phyloP scores from a whole-genome alignment of 1,140 invertebrate species.

The Papilio machaon region DNA sequence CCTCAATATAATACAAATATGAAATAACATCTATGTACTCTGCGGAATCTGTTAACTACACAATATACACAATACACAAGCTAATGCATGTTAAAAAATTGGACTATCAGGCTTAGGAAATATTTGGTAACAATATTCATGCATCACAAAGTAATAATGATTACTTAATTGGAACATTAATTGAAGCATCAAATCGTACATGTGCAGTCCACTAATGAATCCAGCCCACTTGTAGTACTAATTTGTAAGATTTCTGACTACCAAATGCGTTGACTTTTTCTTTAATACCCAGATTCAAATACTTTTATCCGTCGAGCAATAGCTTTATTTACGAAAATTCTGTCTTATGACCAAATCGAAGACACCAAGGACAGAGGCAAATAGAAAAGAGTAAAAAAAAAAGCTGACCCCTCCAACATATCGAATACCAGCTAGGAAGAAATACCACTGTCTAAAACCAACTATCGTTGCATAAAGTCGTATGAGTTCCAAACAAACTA shows the following conservation, averaged over 20 bases:
- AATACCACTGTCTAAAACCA: too few species aligned
- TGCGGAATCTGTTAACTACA: neutral
- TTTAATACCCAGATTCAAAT: neutral
- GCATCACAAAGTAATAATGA: neutral
- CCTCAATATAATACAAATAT: conserved; percentile 12
- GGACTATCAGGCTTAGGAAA: neutral
- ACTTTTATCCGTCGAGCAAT: neutral
- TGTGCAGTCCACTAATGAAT: neutral
- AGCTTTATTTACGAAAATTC: neutral
- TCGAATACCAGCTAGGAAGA: too few species aligned
- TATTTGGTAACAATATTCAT: neutral
- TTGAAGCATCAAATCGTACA: neutral
- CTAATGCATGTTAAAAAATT: neutral
- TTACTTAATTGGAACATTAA: neutral
- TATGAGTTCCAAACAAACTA: too few species aligned
- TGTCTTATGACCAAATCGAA: too few species aligned
- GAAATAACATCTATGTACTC: neutral
- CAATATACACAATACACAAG: neutral
- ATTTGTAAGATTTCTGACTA: neutral
- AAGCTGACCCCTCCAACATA: too few species aligned
- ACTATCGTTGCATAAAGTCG: too few species aligned
- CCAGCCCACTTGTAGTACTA: neutral
- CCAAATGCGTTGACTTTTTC: neutral
- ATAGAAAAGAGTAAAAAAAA: too few species aligned
- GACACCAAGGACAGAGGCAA: too few species aligned